Base-by-base conservation (phyloP, 2,888 invertebrate species). In the Pterostichus madidus region DNA sequence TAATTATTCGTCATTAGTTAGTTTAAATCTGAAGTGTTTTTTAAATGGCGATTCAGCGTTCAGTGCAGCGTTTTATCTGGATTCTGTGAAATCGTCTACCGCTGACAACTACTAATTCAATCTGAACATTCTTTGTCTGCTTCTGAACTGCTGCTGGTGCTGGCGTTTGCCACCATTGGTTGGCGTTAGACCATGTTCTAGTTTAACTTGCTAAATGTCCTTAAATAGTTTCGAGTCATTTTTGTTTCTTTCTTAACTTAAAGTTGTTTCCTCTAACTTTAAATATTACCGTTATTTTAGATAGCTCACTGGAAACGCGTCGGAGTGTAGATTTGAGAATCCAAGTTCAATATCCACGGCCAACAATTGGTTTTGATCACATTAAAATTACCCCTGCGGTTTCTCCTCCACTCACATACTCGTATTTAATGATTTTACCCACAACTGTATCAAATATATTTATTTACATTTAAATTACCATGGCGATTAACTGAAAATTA, bases 81-180 rank as follows among this genome's bases (percentile, higher is more conserved):
- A 75, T 75, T 75, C 49, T 68, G 49, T 17, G 44, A 71, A 49
- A 71, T 71, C 71, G 44, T 71, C 49, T 75, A 75, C 52, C 52
- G 35, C 68, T 71, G 77, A 56, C 56, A 77, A 77, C 56, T 77
- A 71, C 56, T 77, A 77, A 77, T 77, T 77, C 77, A 77, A 77
- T 77, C 77, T 39, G 77, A 56, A 77, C 77, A 77, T 56, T 75
- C 77, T 77, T 77, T 56, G 32, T 10, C 64, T 46, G 15, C 17
- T 71, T 10, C 46, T 71, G 32, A 39, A 5, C n/a, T 46, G 73
- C 73, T 17, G 68, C 32, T 11, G 15, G 46, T 8, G 31, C 59
- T 59, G 59, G 17, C 59, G 17, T 59, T 59, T 17, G 59, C 59
- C 31, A 0, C 35, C n/a, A 49, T 73, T 73, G 76, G 35, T 10